Percentiles rank a stretch among this genome's conserved stretches.
Evolutionary conservation across 2,888 invertebrate genomes (phyloP).

Genomic region (Thelaira solivaga): DNA sequence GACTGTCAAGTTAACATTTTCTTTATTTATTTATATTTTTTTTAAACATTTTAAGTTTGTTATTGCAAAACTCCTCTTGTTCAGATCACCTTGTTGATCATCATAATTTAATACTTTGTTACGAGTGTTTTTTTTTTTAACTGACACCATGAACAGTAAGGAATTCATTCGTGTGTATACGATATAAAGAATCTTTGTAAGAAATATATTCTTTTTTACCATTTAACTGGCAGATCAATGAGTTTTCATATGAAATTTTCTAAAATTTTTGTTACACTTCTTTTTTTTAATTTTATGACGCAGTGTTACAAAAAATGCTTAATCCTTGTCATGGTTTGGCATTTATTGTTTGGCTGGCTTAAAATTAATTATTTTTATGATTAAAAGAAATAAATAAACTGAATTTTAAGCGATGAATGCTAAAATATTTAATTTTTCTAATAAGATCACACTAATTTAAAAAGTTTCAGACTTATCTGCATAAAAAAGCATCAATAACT

Average conservation of each 20-base stretch:
- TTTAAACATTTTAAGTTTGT: constrained; percentile 10
- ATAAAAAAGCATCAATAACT: too few species aligned
- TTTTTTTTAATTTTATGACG: neutral
- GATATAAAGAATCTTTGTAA: neutral
- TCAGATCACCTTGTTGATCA: constrained; percentile 60
- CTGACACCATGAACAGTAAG: constrained; percentile 7
- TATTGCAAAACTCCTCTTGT: constrained; percentile 50
- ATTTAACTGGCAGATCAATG: constrained; percentile 56
- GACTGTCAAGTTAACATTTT: constrained; percentile 49
- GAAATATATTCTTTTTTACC: neutral
- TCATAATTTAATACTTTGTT: constrained; percentile 31
- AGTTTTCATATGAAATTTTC: constrained; percentile 47
- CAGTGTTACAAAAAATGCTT: constrained; percentile 2
- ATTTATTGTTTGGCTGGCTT: neutral
- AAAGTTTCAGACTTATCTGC: too few species aligned
- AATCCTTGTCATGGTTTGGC: constrained; percentile 14
- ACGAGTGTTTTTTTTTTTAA: neutral
- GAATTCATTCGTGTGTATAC: constrained; percentile 8
- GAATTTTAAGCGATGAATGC: too few species aligned
- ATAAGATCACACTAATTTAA: too few species aligned
- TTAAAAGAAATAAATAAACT: too few species aligned
- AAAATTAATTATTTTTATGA: neutral
- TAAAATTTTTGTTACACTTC: constrained; percentile 28
- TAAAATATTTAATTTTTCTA: too few species aligned
- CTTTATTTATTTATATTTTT: neutral